Evolutionary conservation across 2,888 invertebrate genomes (phyloP).

Genomic region (Drosophila formosana): DNA sequence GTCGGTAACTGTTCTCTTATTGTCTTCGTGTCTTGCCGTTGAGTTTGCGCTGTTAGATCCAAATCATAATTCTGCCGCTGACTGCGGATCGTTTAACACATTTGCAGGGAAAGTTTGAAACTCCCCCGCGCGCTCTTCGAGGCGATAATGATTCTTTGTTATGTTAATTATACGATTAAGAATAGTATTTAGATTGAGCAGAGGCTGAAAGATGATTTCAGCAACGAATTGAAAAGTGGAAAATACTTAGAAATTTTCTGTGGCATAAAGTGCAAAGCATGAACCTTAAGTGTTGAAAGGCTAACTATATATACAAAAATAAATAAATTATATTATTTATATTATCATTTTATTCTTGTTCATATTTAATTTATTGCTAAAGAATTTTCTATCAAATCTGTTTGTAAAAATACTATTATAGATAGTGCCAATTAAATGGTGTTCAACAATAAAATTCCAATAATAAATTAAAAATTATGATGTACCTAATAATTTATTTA

Average conservation of each 20-base stretch:
- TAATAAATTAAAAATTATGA: too few species aligned
- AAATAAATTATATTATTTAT: too few species aligned
- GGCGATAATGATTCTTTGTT: conserved; percentile 20
- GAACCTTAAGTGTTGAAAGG: not conserved
- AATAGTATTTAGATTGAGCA: not conserved
- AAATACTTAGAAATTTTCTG: not conserved
- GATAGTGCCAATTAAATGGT: too few species aligned
- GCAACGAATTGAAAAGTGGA: not conserved
- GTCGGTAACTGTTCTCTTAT: conserved; percentile 53
- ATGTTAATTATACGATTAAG: not conserved
- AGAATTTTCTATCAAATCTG: too few species aligned
- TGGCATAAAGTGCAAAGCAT: not conserved
- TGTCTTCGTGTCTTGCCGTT: conserved; percentile 50
- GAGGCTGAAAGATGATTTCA: not conserved
- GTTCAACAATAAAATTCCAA: too few species aligned
- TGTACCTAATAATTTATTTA: too few species aligned
- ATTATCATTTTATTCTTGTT: too few species aligned
- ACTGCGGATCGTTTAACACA: conserved; percentile 48
- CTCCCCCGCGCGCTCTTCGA: conserved; percentile 21
- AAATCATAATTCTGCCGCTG: conserved; percentile 40
- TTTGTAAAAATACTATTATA: too few species aligned
- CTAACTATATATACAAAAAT: too few species aligned
- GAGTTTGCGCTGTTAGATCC: conserved; percentile 40
- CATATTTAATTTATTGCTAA: too few species aligned
- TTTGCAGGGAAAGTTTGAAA: conserved; percentile 62